A percentile compares a stretch with the other conserved stretches of the same genome.
Conservation (phyloP, 2,888 invertebrate species). For the Tanypteryx hageni region DNA sequence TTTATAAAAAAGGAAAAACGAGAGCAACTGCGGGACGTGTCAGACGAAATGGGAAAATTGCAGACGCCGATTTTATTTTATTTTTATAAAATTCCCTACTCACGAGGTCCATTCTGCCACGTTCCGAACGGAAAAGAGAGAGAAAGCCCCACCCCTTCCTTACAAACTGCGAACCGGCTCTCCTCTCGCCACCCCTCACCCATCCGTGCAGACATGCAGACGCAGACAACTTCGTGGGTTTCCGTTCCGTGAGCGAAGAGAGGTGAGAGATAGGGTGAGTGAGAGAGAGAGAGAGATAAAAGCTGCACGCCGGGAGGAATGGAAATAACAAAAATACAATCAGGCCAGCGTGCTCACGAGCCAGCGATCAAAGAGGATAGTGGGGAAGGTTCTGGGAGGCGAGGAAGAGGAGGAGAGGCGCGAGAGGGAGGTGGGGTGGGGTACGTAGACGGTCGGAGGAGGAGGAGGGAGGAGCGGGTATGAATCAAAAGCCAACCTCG, state of each 20-base stretch:
- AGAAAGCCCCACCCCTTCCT: not conserved
- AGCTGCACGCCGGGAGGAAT: not conserved
- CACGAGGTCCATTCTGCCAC: not conserved
- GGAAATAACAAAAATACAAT: slow-evolving; percentile 5
- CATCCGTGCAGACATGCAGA: slow-evolving; percentile 1
- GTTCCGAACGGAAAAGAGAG: not conserved
- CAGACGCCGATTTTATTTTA: not conserved
- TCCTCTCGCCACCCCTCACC: too few species aligned
- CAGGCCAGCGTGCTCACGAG: not conserved
- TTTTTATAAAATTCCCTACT: too few species aligned
- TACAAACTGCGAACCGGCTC: too few species aligned
- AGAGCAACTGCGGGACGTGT: not conserved
- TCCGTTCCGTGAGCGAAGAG: not conserved
- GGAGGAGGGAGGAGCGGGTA: too few species aligned
- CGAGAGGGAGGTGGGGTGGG: too few species aligned
- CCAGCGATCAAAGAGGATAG: not conserved
- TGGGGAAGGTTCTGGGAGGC: not conserved
- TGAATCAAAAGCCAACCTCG: too few species aligned
- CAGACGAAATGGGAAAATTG: not conserved
- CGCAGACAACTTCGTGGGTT: not conserved
- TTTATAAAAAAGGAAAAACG: not conserved
- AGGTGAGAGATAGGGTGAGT: not conserved
- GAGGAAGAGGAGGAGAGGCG: not conserved
- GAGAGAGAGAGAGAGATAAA: not conserved
- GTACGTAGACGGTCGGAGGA: too few species aligned